Evolutionary conservation across 2,888 invertebrate genomes (phyloP).

Genomic region (Catonia carolina): DNA sequence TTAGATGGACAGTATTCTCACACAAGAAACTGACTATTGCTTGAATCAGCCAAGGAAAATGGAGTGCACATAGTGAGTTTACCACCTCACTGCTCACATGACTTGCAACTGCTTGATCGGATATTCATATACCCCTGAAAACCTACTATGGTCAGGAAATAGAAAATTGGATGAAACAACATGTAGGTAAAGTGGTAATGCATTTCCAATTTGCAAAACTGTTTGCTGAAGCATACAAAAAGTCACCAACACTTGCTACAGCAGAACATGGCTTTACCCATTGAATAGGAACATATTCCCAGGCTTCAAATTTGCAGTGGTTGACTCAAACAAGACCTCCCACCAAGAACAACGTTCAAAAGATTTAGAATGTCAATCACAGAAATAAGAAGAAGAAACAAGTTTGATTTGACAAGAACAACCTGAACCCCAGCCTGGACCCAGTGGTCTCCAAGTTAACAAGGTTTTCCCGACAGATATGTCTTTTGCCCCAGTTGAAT

Average conservation of each 20-base stretch:
- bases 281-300: not conserved
- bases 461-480: not conserved
- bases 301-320: not conserved
- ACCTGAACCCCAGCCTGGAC: no score
- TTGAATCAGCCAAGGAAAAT: not conserved
- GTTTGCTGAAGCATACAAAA: not conserved
- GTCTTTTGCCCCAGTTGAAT: not conserved
- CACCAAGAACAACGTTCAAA: not conserved
- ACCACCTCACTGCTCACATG: no score
- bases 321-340: not conserved
- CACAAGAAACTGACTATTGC: constrained; percentile 11
- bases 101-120: no score
- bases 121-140: no score
- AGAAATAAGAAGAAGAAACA: no score
- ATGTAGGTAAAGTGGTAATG: not conserved
- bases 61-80: no score
- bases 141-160: not conserved
- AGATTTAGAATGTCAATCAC: not conserved
- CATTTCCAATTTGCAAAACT: not conserved
- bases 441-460: no score
- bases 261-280: not conserved
- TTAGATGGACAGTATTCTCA: constrained; percentile 21
- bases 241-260: not conserved
- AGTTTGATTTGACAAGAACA: no score
- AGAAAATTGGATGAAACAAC: not conserved